phyloP scores from a whole-genome alignment of 2,888 invertebrate genomes.

The Andrena bucephala region DNA sequence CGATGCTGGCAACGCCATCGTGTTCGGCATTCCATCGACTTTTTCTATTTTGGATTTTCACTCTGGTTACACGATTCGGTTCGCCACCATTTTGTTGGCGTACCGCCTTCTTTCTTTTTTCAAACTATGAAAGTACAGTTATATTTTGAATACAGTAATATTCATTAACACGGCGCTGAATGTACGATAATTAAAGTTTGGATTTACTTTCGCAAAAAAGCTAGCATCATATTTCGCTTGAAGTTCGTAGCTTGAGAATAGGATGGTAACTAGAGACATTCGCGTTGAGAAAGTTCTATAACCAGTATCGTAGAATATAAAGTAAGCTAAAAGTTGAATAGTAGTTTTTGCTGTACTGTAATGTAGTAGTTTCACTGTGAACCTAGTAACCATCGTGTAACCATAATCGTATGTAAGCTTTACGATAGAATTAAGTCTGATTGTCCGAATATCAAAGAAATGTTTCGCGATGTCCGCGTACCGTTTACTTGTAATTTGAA shows the following conservation, averaged over 20 bases:
- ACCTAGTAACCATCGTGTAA: slow-evolving; percentile 40
- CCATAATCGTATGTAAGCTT: slow-evolving; percentile 2
- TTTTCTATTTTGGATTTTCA: slow-evolving; percentile 4
- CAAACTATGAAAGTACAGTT: neutral
- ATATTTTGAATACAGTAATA: neutral
- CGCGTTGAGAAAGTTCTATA: neutral
- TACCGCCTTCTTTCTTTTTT: slow-evolving; percentile 5
- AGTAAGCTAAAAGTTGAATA: no score
- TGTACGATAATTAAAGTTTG: neutral
- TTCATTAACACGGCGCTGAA: no score
- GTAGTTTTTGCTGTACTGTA: neutral
- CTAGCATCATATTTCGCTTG: neutral
- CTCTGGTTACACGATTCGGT: slow-evolving; percentile 50
- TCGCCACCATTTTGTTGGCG: slow-evolving; percentile 8
- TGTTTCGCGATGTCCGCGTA: neutral
- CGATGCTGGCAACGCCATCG: slow-evolving; percentile 21
- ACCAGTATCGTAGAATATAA: neutral
- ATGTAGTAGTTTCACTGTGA: no score
- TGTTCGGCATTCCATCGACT: neutral
- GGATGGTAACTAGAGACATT: neutral
- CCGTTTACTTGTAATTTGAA: no score
- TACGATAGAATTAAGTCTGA: neutral
- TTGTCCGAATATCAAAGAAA: neutral
- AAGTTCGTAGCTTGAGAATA: neutral
- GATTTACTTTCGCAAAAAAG: neutral